Conservation (phyloP, 2,888 invertebrate genomes). For the Cryptus armator region DNA sequence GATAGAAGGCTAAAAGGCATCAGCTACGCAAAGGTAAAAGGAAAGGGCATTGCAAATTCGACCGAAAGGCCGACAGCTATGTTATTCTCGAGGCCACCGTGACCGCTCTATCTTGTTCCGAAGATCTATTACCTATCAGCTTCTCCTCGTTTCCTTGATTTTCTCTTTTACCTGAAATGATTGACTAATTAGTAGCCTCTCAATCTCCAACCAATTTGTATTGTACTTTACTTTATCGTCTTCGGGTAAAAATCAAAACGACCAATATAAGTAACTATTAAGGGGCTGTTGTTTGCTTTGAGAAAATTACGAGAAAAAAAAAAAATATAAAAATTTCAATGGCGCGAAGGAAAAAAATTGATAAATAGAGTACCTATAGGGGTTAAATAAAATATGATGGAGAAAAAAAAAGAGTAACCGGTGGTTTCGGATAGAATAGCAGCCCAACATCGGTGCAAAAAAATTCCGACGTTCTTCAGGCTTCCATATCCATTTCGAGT, state of each 20-base stretch:
- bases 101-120: constrained; percentile 60
- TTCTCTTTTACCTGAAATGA: constrained; percentile 44
- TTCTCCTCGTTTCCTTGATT: not conserved
- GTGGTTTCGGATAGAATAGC: not conserved
- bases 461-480: constrained; percentile 84
- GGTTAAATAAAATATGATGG: not conserved
- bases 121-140: constrained; percentile 59
- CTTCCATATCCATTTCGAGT: constrained; percentile 84
- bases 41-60: constrained; percentile 47
- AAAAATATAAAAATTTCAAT: not conserved
- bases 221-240: not conserved
- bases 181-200: constrained; percentile 61
- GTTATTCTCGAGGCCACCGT: constrained; percentile 50
- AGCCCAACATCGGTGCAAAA: constrained; percentile 72
- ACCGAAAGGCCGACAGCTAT: constrained; percentile 23
- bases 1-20: constrained; percentile 7
- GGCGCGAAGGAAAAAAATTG: not conserved
- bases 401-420: not conserved
- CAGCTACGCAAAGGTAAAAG: constrained; percentile 6
- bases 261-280: not conserved
- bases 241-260: not conserved
- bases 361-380: not conserved
- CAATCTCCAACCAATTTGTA: constrained; percentile 40
- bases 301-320: not conserved
- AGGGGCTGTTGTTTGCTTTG: not conserved